Conservation (phyloP, 1,140 invertebrate species). For the Heliconius melpomene region DNA sequence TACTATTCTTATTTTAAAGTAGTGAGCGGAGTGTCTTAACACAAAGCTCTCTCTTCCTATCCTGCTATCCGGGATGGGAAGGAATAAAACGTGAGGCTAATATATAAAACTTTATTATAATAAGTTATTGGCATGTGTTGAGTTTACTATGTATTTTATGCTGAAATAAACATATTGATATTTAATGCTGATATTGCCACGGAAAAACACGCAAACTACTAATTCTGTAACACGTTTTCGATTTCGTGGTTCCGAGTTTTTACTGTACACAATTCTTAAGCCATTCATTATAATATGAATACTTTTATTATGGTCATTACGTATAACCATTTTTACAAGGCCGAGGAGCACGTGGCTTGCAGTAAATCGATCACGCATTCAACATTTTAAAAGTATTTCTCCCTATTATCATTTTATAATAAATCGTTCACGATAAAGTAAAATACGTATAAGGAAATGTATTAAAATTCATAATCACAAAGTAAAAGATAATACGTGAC, state of each 20-base stretch:
- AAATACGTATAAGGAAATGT: neutral
- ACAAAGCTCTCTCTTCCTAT: too few relatives aligned
- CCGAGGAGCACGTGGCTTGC: slow-evolving; percentile 15
- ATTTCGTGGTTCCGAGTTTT: neutral
- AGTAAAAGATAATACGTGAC: neutral
- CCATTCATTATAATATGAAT: neutral
- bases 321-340: slow-evolving; percentile 16
- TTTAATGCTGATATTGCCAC: neutral
- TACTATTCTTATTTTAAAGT: too few relatives aligned
- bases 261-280: neutral
- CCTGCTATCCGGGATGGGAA: too few relatives aligned
- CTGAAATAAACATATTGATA: neutral
- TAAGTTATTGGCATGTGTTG: neutral
- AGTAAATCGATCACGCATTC: slow-evolving; percentile 12
- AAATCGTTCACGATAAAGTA: neutral
- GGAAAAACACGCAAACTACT: neutral
- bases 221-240: neutral
- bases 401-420: neutral
- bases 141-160: neutral
- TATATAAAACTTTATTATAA: neutral
- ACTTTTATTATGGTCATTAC: neutral
- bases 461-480: neutral
- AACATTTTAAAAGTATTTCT: neutral
- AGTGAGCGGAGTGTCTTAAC: too few relatives aligned
- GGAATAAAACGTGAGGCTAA: neutral